Percentiles rank a stretch among this genome's conserved stretches.
These are phyloP conservation scores for Callosobruchus maculatus DNA, from an alignment of 2,888 invertebrate species.

Conservation along the genomic window DNA sequence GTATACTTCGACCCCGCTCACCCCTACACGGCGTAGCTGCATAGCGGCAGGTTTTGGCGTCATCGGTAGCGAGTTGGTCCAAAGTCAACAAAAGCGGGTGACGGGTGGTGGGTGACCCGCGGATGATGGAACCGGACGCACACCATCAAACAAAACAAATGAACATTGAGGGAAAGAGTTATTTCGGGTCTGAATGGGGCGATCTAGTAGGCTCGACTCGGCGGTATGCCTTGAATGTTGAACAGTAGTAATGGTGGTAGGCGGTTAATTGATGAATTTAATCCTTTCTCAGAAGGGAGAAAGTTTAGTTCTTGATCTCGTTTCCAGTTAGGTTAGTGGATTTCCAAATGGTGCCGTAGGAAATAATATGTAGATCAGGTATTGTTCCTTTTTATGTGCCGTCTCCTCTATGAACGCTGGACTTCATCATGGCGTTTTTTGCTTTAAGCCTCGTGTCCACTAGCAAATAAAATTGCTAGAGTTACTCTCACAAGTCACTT, in stretches of 20 bases:
- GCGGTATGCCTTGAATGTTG: background rate
- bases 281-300: background rate
- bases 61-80: background rate
- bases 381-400: too few relatives aligned
- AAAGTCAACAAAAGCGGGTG: background rate
- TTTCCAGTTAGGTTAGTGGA: background rate
- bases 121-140: background rate
- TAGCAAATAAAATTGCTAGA: too few relatives aligned
- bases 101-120: background rate
- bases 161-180: background rate
- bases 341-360: background rate
- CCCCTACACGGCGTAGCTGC: background rate
- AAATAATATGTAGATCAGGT: too few relatives aligned
- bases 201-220: background rate
- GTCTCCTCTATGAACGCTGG: too few relatives aligned
- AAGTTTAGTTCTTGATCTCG: background rate
- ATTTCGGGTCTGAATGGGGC: background rate
- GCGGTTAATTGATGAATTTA: background rate
- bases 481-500: too few relatives aligned
- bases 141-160: background rate
- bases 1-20: background rate
- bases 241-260: background rate
- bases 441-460: too few relatives aligned
- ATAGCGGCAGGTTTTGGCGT: background rate
- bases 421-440: too few relatives aligned